These are phyloP conservation scores for Cichladusa arquata DNA, from an alignment of 2,113 vertebrate species.

Conservation along the genomic window DNA sequence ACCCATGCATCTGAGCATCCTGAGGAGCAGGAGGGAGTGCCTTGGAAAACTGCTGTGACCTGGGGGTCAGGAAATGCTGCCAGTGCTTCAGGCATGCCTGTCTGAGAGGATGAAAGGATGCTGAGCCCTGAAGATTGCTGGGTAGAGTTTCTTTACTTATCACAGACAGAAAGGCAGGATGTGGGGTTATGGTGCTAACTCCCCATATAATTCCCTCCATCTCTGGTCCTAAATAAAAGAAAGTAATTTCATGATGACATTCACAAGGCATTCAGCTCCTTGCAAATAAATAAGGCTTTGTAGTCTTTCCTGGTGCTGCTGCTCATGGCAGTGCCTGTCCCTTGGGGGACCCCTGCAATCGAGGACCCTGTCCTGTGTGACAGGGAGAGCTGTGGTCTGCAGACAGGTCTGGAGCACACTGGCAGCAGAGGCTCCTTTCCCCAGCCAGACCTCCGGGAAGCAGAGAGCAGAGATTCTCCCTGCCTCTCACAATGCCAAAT, in stretches of 20 bases:
- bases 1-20: accelerated
- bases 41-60: neutral
- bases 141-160: neutral
- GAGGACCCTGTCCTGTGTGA: neutral
- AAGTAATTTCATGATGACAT: neutral
- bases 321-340: neutral
- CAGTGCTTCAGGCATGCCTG: neutral
- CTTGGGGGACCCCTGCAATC: neutral
- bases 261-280: neutral
- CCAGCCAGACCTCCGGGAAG: neutral
- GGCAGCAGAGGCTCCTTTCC: neutral
- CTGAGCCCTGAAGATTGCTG: neutral
- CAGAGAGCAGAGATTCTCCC: neutral
- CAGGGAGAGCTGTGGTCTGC: neutral
- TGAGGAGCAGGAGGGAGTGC: neutral
- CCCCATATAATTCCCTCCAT: neutral
- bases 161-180: neutral
- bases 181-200: neutral
- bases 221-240: neutral
- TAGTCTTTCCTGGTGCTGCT: neutral
- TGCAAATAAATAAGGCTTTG: neutral
- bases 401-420: too few relatives aligned
- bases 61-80: neutral
- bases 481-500: neutral
- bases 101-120: neutral